Base-by-base conservation (phyloP, 1,140 invertebrate species). In the Drosophila leontia region DNA sequence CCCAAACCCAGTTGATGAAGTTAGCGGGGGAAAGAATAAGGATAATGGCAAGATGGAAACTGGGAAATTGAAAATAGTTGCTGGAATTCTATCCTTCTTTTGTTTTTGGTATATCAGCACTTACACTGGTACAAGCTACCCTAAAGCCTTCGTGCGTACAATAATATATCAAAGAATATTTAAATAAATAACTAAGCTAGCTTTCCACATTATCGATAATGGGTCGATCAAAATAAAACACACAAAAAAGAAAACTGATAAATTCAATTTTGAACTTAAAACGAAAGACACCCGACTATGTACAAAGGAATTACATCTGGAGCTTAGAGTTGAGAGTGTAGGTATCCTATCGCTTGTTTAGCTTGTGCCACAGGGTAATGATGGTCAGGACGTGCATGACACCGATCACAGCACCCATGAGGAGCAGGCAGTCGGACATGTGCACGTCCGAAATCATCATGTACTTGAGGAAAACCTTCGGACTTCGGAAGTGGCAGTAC, bases 331-430 rank as follows among this genome's bases (percentile, higher is more conserved):
- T 48, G n/a, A 42, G 35, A 47, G 29, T n/a, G n/a, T n/a, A n/a
- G n/a, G n/a, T n/a, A n/a, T 63, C 45, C 72, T 94, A 97, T 94
- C 96, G 94, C 91, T 95, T 96, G 76, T 97, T 96, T 1, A 97
- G 93, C 82, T 96, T 95, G 77, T 95, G 95, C 96, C 97, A 96
- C 3, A 98, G 94, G 0, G 96, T 96, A 23, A 96, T 93, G 47
- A 97, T 96, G 0, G 97, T 98, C 5, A 96, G 93, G 0, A 97
- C 82, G 82, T 98, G 96, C 94, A 98, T 96, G 3, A 97, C 92
- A 3, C 96, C 94, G 15, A 96, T 95, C 7, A 96, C 94, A 8
- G 93, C 93, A 1, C 95, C 91, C 50, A 98, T 96, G 13, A 98
- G 94, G 1, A 95, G 93, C 72, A 97, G 94, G 80, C 97, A 96